Evolutionary conservation across 2,797 vertebrate genomes (phyloP), one percentile per base, ranked within the genome.

Genomic region (Melanotaenia boesemani): DNA sequence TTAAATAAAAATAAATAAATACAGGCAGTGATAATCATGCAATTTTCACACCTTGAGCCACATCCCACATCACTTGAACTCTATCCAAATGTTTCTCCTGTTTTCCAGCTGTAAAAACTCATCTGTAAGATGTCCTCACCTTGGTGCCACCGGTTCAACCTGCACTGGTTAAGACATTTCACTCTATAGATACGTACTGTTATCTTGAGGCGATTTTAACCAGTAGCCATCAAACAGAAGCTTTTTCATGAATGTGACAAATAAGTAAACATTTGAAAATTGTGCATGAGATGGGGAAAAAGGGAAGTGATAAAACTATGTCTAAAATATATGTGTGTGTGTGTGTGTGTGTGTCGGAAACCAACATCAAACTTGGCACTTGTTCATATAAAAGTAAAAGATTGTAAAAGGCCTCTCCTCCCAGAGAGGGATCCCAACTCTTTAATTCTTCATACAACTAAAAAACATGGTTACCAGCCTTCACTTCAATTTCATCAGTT

Each of bases 371-470:
- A 74, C 66, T 68, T 91, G 89, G 76, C 88, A 91, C 76, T 22
- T 76, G 74, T 81, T 76, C 50, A 44, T 76, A 81, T 72, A 72
- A 74, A 89, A 82, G 66, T 66, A 68, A 80, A 82, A 77, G 63
- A 75, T 48, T 80, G 74, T 76, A 72, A 82, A 85, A 63, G 55
- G 70, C 65, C 48, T 70, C 54, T 59, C 81, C 77, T 86, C 88
- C 88, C 86, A 70, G 57, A 60, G 88, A 76, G 76, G 67, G 81
- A 80, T 74, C 76, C 65, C 41, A 50, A 44, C 74, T 82, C 76
- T 82, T 90, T 32, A 91, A 92, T 93, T 83, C 78, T 93, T 93
- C 67, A 92, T 87, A 74, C 46, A 80, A 80, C 81, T 87, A 87
- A 91, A 90, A 90, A 92, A 86, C 81, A 80, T 71, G 80, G 84